Base-by-base conservation (phyloP, 2,888 invertebrate genomes). In the Dastarcus helophoroides region DNA sequence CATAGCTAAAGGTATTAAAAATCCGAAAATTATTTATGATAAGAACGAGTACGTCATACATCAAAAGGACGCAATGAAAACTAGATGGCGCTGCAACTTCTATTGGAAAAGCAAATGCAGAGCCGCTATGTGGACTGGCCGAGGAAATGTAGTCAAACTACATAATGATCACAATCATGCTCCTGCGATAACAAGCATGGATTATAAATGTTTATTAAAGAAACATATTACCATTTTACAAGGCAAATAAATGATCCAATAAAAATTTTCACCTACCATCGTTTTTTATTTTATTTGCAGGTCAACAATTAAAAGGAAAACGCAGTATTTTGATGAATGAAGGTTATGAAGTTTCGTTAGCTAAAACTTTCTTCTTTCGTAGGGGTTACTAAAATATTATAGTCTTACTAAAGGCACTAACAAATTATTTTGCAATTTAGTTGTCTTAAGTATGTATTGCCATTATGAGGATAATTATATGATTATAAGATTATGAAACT, bases 101-200 rank as follows among this genome's bases (percentile, higher is more conserved):
- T 25, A 23, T 12, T 25, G 19, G 8, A 31, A 25, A 8, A 25
- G 13, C 10, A 40, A 42, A 22, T 47, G 46, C 34, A 46, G 42
- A 30, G 42, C 43, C 1, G 43, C 39, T 2, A 22, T 44, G 8
- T 30, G 40, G 22, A 45, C 46, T 1, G 41, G 34, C 31, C n/a
- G n/a, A n/a, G 44, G 43, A 9, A 43, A 41, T 33, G 40, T 39
- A 2, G 44, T 48, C 2, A 38, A 35, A 31, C 23, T 46, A 5
- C 42, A 43, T 26, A 41, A 39, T 17, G 33, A 36, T 10, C 49
- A 49, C 27, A 49, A 49, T 33, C 49, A 49, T 26, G 24, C 26
- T 13, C 44, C 46, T 2, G 11, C 35, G 4, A 22, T 46, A 27
- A 31, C 26, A 1, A 37, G 39, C 13, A 36, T 28, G 16, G 33